Conservation (phyloP, 2,888 invertebrate species). For the Mythimna lalbum region DNA sequence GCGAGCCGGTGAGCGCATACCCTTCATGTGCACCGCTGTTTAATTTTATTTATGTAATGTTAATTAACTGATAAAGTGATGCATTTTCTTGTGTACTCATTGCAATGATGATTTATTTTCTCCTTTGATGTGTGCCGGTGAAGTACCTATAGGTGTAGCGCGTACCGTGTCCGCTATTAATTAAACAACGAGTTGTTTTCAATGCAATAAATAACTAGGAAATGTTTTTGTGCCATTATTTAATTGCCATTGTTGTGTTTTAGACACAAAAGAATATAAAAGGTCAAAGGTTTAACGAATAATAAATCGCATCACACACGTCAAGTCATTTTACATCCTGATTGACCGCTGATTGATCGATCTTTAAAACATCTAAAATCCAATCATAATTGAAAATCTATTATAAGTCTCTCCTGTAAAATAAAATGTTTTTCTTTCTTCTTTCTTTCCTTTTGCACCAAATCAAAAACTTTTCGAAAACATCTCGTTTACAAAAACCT, state of each 20-base stretch:
- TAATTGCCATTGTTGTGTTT: constrained; percentile 48
- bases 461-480: not conserved
- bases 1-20: constrained; percentile 45
- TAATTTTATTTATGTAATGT: constrained; percentile 47
- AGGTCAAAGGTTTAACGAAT: constrained; percentile 44
- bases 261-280: constrained; percentile 45
- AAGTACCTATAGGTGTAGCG: too few relatives aligned
- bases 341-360: constrained; percentile 5
- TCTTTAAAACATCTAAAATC: not conserved
- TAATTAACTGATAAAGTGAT: constrained; percentile 58
- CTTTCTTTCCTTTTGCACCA: not conserved
- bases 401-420: too few relatives aligned
- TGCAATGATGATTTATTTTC: constrained; percentile 43
- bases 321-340: constrained; percentile 32
- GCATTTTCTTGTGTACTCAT: constrained; percentile 53
- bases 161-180: too few relatives aligned
- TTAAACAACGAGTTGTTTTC: constrained; percentile 30
- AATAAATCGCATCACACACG: constrained; percentile 26
- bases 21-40: constrained; percentile 56
- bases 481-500: not conserved
- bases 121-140: constrained; percentile 22
- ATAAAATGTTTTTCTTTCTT: too few relatives aligned
- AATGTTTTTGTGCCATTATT: constrained; percentile 51
- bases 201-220: constrained; percentile 45
- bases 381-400: not conserved